phyloP scores from a whole-genome alignment of 35 echinoderm and acorn worm species.

The Apostichopus japonicus region DNA sequence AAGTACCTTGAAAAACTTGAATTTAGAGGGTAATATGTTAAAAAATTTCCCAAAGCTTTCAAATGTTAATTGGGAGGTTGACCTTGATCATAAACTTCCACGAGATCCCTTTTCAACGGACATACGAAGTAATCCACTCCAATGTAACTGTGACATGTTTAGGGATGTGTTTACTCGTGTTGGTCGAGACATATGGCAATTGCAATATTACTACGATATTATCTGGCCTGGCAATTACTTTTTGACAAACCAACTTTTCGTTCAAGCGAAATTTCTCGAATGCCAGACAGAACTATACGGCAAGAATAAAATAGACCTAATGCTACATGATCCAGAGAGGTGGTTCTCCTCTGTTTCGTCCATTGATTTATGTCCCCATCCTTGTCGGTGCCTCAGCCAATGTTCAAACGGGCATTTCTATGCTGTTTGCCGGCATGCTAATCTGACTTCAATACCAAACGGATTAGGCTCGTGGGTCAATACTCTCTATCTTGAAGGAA shows the following conservation, averaged over 20 bases:
- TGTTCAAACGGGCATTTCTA: background rate
- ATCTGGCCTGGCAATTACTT: constrained; percentile 9
- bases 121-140: background rate
- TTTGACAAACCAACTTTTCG: constrained; percentile 1
- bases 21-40: background rate
- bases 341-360: background rate
- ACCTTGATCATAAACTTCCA: background rate
- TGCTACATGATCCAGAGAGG: background rate
- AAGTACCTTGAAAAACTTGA: background rate
- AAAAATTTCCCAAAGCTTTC: background rate
- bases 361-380: background rate
- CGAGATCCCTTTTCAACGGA: background rate
- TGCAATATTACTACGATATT: too few relatives aligned
- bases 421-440: background rate
- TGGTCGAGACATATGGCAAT: background rate
- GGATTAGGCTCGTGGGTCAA: background rate
- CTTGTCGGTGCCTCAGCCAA: background rate
- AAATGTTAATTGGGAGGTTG: background rate
- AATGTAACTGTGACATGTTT: constrained; percentile 30
- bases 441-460: background rate
- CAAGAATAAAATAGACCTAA: background rate
- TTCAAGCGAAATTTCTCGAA: background rate
- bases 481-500: background rate
- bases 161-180: background rate
- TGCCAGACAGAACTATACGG: background rate